Evolutionary conservation across 2,888 invertebrate genomes (phyloP), one percentile per base, ranked within the genome.

Genomic region (Tridacna crocea): DNA sequence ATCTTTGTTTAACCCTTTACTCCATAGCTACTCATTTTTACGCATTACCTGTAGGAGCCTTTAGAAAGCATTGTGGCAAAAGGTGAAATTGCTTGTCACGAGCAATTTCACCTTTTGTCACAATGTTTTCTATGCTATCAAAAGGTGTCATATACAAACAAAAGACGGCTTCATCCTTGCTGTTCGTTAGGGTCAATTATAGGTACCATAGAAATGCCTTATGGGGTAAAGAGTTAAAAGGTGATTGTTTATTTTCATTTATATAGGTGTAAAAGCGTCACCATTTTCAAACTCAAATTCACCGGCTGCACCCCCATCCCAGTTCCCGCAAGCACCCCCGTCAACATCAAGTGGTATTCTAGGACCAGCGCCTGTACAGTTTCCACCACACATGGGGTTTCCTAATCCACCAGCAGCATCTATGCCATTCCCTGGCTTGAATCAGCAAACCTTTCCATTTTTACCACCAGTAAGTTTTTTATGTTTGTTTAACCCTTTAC

Each of bases 361-460:
- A 65, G 81, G 75, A 51, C 79, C 75, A 19, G 22, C 72, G 36
- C 75, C 80, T 12, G 51, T 26, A 58, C 72, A 65, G 66, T 83
- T 72, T 72, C 85, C 77, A 13, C 82, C 80, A 47, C 79, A 82
- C 77, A 75, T 84, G 11, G 65, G 72, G 46, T 75, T n/a, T 61
- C 76, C 70, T 22, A 77, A 68, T 60, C 48, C 79, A 10, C 77
- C 80, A 24, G 72, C 80, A 22, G 75, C 83, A 26, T 83, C 82
- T 6, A 61, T 86, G 17, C 72, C 72, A 12, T 86, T 82, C 63
- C 84, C 83, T 15, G 83, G 85, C 2, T 72, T 84, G 27, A 76
- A 85, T 75, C 83, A 86, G 47, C 87, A 76, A 60, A 76, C 36
- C 6, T 81, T 80, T 26, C 79, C 84, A 12, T 80, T 82, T n/a